Evolutionary conservation across 2,888 invertebrate species (phyloP), one percentile per base, ranked within the genome.

Genomic region (Tyria jacobaeae): DNA sequence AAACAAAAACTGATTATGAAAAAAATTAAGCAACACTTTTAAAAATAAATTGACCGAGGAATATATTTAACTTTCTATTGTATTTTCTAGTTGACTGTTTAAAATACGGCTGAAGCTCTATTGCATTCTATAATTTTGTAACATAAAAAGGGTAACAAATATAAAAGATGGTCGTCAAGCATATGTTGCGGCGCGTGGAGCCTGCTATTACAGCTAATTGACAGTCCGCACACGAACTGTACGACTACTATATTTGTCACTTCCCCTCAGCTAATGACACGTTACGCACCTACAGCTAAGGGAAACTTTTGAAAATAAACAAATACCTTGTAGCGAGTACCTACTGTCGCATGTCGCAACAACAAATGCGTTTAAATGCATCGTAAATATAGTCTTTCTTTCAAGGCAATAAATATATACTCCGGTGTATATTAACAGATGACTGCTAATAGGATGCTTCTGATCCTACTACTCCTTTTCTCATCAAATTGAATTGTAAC

Each of bases 221-320:
- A 88, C 90, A 89, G 87, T 84, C 86, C 81, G 80, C 86, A 82
- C 86, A 86, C 87, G 87, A 83, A 81, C 74, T 82, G 79, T 85
- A 82, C 89, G 87, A 86, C 87, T 82, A 81, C 84, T 80, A 85
- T 86, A 88, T 92, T 92, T 91, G 91, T 92, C 92, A 91, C 90
- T 89, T 89, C 83, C 87, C 88, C 85, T 83, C 81, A 71, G 63
- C 76, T 90, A 92, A 92, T 92, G 84, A 91, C 82, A 90, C 71
- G 83, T 82, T 86, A 81, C 81, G 73, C 77, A 75, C 74, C 80
- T 73, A 79, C 80, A 81, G 72, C 71, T 64, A 60, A 75, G 34
- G 76, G 79, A 81, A 82, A 78, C 81, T 85, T 84, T 88, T 81
- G 68, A 87, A 86, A 86, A 87, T 86, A 85, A 83, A 88, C 82